Evolutionary conservation across 2,888 invertebrate genomes (phyloP), one percentile per base, ranked within the genome.

Genomic region (Drosophila bunnanda): DNA sequence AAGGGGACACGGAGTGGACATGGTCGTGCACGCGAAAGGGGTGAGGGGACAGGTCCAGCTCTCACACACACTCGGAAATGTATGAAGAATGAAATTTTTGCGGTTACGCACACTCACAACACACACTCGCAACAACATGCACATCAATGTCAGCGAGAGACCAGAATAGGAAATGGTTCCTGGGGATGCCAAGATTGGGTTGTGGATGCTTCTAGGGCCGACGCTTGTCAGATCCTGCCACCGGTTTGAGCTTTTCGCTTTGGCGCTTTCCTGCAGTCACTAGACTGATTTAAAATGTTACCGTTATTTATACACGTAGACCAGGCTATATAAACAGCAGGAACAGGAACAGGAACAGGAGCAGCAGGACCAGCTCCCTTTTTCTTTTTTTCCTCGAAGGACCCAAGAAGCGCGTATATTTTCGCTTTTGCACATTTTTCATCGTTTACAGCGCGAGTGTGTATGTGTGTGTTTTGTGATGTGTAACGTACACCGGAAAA

Each of bases 211-310:
- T 32, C 43, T 50, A 41, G 53, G 43, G 53, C 20, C 53, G 41
- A 20, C 41, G 61, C 53, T 54, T 79, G 78, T 72, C 82, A 73
- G 78, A 54, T 74, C 79, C 69, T 84, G 84, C 76, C 82, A 80
- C 77, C 80, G 72, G 76, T 77, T 79, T 78, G 78, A 76, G 71
- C 72, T 70, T 78, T 74, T 80, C 72, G 69, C 66, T 80, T 82
- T 66, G 76, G 76, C 82, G 75, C 78, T 84, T 67, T 79, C 83
- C 82, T 87, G 87, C 87, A 85, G 78, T 84, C 84, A 84, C 77
- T 82, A 70, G 87, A 87, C 84, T 85, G 84, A 87, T 87, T 87
- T 85, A 87, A 85, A 85, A 84, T 85, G 84, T 86, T 84, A 81
- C 84, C 87, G 78, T 84, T 84, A 84, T 84, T 85, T 86, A 86